Evolutionary conservation across 2,888 invertebrate genomes (phyloP).

Genomic region (Pachycephus smyrnensis): DNA sequence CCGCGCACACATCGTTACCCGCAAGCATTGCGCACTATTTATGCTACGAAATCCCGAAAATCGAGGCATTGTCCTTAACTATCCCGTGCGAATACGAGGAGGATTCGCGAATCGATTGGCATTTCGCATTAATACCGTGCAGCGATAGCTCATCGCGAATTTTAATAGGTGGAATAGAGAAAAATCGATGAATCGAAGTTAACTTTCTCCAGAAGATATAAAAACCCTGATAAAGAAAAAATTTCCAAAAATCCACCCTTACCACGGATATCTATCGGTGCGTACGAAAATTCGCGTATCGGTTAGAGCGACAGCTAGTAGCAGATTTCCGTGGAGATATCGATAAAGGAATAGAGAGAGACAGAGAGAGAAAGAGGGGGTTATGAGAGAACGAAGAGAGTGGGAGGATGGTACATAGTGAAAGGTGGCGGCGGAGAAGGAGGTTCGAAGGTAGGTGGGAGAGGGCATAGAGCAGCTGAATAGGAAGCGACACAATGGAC

Average conservation of each 20-base stretch:
- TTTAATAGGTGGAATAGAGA: too few species aligned
- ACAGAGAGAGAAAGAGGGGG: conserved; percentile 29
- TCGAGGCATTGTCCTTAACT: conserved; percentile 37
- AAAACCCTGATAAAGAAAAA: too few species aligned
- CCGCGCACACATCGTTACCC: conserved; percentile 18
- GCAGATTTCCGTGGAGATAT: conserved; percentile 56
- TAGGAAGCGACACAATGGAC: conserved; percentile 67
- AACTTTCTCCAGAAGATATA: rapidly evolving
- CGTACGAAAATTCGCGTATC: too few species aligned
- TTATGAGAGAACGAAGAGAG: conserved; percentile 32
- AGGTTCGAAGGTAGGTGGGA: conserved; percentile 34
- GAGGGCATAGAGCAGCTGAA: conserved; percentile 64
- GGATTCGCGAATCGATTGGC: too few species aligned
- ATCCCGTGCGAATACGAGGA: too few species aligned
- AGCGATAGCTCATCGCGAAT: too few species aligned
- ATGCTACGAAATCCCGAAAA: conserved; percentile 45
- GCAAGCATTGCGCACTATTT: conserved; percentile 39
- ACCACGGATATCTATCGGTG: too few species aligned
- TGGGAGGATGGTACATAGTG: conserved; percentile 22
- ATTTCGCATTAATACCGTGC: too few species aligned
- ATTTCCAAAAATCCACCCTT: too few species aligned
- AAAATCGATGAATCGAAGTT: too few species aligned
- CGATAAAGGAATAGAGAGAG: conserved; percentile 23
- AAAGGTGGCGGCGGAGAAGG: conserved; percentile 31
- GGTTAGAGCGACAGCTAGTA: conserved; percentile 29